Percentiles rank a stretch among this genome's conserved stretches.
phyloP scores from a whole-genome alignment of 2,888 invertebrate species.

The Epiblema foenella region DNA sequence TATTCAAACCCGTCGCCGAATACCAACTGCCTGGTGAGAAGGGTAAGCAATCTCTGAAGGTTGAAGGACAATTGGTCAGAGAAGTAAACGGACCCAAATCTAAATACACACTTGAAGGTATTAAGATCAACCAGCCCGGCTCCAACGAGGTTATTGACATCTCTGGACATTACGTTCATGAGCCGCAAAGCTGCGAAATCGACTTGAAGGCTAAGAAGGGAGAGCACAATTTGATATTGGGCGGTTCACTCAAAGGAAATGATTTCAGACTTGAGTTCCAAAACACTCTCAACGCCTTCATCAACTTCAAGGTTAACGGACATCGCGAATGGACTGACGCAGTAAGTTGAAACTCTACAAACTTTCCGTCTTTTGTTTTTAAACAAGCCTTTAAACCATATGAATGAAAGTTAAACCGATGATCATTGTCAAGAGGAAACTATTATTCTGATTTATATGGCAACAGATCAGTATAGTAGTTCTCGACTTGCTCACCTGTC shows the following conservation, averaged over 20 bases:
- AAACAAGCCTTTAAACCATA: too few relatives aligned
- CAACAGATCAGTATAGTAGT: too few relatives aligned
- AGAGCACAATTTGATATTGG: conserved; percentile 77
- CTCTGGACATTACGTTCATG: conserved; percentile 79
- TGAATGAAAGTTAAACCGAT: too few relatives aligned
- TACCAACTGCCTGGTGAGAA: conserved; percentile 84
- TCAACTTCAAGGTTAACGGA: conserved; percentile 86
- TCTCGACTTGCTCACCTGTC: too few relatives aligned
- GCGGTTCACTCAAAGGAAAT: conserved; percentile 71
- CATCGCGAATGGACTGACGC: conserved; percentile 73
- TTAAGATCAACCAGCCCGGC: conserved; percentile 74
- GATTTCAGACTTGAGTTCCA: conserved; percentile 80
- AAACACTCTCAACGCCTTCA: conserved; percentile 85
- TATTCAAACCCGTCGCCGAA: conserved; percentile 89
- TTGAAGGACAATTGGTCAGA: conserved; percentile 80
- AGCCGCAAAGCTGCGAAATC: conserved; percentile 67
- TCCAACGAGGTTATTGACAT: conserved; percentile 71
- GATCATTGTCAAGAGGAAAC: too few relatives aligned
- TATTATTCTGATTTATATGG: too few relatives aligned
- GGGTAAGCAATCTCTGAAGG: conserved; percentile 77
- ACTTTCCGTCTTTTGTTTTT: not conserved
- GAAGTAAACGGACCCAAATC: conserved; percentile 67
- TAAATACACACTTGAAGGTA: conserved; percentile 85
- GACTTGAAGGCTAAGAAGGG: conserved; percentile 82
- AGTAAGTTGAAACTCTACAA: conserved; percentile 60